Percentiles rank a stretch among this genome's conserved stretches.
Evolutionary conservation across 2,113 vertebrate species (phyloP).

Genomic region (Plotosus lineatus): DNA sequence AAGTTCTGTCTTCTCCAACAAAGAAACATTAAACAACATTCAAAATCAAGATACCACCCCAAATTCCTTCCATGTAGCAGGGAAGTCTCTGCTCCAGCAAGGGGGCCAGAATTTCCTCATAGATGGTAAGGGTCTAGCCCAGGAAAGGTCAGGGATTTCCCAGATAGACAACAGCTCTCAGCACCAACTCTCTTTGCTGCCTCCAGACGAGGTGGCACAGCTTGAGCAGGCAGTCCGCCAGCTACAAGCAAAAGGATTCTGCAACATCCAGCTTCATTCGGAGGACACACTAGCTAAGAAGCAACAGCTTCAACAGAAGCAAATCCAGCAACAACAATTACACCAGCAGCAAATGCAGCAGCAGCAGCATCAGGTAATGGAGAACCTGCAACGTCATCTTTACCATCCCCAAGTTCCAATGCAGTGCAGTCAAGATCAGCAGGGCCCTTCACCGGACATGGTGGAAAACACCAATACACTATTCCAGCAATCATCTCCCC

Average conservation of each 20-base stretch:
- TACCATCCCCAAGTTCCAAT: conserved; percentile 90
- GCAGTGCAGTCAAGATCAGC: conserved; percentile 84
- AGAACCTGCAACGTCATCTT: conserved; percentile 80
- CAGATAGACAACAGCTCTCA: conserved; percentile 77
- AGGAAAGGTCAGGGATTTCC: conserved; percentile 76
- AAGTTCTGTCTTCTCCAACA: conserved; percentile 74
- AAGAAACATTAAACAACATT: conserved; percentile 83
- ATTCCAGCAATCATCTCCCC: conserved; percentile 75
- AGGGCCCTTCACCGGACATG: conserved; percentile 72
- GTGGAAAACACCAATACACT: conserved; percentile 77
- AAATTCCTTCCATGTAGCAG: conserved; percentile 77
- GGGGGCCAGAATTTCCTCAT: conserved; percentile 79
- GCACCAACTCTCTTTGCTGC: conserved; percentile 84
- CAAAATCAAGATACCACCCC: conserved; percentile 87
- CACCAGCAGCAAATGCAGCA: conserved; percentile 72
- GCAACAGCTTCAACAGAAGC: conserved; percentile 80
- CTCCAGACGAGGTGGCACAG: conserved; percentile 84
- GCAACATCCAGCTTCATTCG: conserved; percentile 79
- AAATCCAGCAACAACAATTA: conserved; percentile 73
- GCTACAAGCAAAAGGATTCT: conserved; percentile 86
- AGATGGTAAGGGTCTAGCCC: conserved; percentile 76
- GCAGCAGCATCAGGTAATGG: conserved; percentile 79
- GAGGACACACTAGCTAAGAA: conserved; percentile 80
- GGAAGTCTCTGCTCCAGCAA: conserved; percentile 84
- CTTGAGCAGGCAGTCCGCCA: conserved; percentile 92